phyloP scores from a whole-genome alignment of 2,888 invertebrate genomes.

The Hecatera dysodea region DNA sequence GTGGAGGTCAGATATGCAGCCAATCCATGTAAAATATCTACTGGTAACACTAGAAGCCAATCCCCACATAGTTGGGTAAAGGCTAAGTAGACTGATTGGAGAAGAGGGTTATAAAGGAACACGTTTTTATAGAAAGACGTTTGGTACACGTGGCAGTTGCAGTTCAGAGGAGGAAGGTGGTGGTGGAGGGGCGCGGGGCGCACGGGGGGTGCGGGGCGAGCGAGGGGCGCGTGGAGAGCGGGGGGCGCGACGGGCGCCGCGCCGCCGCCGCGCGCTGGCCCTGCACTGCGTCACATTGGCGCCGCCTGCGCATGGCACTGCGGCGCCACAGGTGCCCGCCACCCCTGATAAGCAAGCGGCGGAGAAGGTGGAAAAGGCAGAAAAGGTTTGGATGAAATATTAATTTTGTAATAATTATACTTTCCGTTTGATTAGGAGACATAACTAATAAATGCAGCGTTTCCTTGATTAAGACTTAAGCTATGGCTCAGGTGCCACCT shows the following conservation, averaged over 20 bases:
- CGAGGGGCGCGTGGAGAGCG: constrained; percentile 62
- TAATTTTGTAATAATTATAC: too few species aligned
- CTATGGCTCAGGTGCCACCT: neutral
- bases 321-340: neutral
- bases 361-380: constrained; percentile 19
- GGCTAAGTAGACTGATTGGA: neutral
- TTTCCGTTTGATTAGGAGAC: neutral
- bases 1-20: too few species aligned
- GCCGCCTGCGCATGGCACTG: neutral
- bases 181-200: constrained; percentile 32
- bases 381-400: constrained; percentile 10
- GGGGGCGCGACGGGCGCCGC: constrained; percentile 65
- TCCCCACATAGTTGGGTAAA: too few species aligned
- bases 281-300: constrained; percentile 81
- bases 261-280: constrained; percentile 81
- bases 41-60: too few species aligned
- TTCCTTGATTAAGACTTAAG: neutral
- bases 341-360: neutral
- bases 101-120: neutral
- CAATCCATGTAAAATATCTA: too few species aligned
- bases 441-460: neutral
- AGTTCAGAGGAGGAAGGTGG: constrained; percentile 75
- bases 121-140: constrained; percentile 16
- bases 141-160: constrained; percentile 45
- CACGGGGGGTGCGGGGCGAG: constrained; percentile 69